Base-by-base conservation (phyloP, 2,888 invertebrate species). In the Nemapogon koenigi region DNA sequence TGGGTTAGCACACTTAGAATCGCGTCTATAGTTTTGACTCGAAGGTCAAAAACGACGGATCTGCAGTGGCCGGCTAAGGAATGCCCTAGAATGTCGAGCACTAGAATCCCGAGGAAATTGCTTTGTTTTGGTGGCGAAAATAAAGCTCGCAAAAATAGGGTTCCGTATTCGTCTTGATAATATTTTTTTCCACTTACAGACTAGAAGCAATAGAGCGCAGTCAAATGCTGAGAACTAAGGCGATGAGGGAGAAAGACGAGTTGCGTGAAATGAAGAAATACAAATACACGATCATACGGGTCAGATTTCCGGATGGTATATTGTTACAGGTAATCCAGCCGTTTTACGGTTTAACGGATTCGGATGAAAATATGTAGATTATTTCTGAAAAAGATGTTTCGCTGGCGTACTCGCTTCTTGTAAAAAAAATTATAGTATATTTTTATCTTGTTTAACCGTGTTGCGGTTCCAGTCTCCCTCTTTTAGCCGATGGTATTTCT, bases 191-290 rank as follows among this genome's bases (percentile, higher is more conserved):
- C 42, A 4, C 10, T 43, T 43, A 27, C 57, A 90, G 91, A 49
- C 57, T 83, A 11, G 91, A 94, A 62, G 85, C 86, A 2, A 82
- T 90, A 25, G 95, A 95, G 57, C 88, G 83, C 52, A 85, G 88
- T 54, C 86, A 91, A 58, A 88, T 92, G 76, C 72, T 98, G 4
- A 82, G 94, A 51, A 97, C 97, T 0, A 95, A 94, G 62, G 95
- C 94, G 2, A 97, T 97, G 95, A 73, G 96, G 15, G 95, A 97
- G 56, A 89, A 90, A 45, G 94, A 97, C 43, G 93, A 93, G 55
- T 66, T 87, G 42, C 73, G 90, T 36, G 90, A 90, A 53, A 82
- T 90, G 59, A 82, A 89, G 38, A 89, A 89, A 64, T 95, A 94
- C 62, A 88, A 88, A 57, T 97, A 90, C 62, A 86, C 91, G 2